These are phyloP conservation scores for Catocala fraxini DNA, from an alignment of 2,888 invertebrate genomes.

Conservation along the genomic window DNA sequence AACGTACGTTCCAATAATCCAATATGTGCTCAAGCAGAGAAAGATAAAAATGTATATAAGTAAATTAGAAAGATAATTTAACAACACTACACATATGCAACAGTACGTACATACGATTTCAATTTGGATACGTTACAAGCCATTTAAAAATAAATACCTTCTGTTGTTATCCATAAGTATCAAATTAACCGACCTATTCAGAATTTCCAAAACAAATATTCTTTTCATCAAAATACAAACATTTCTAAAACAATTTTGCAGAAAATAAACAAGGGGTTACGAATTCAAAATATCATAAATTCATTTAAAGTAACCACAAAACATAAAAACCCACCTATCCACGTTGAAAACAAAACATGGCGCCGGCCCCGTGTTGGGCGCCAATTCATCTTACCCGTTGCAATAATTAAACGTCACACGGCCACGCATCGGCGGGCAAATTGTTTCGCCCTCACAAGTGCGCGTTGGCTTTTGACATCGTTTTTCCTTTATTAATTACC, in stretches of 20 bases:
- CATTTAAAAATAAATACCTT: no score
- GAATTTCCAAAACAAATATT: no score
- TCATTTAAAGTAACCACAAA: neutral
- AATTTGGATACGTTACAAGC: no score
- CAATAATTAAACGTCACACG: slow-evolving; percentile 61
- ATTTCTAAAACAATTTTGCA: neutral
- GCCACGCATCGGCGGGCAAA: slow-evolving; percentile 53
- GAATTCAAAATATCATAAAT: neutral
- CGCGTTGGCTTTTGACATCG: slow-evolving; percentile 42
- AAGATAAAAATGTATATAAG: no score
- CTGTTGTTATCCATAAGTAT: no score
- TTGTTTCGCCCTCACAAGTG: slow-evolving; percentile 53
- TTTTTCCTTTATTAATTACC: slow-evolving; percentile 47
- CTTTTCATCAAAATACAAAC: no score
- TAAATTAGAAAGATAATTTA: no score
- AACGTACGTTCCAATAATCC: no score
- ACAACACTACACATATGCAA: no score
- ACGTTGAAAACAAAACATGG: slow-evolving; percentile 26
- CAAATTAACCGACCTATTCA: no score
- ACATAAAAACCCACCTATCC: slow-evolving; percentile 10
- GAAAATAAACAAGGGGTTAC: neutral
- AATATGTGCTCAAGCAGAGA: no score
- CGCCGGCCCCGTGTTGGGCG: slow-evolving; percentile 34
- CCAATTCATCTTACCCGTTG: slow-evolving; percentile 53
- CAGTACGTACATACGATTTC: no score